phyloP scores from a whole-genome alignment of 2,797 vertebrate species.

The Pelochelys cantorii region DNA sequence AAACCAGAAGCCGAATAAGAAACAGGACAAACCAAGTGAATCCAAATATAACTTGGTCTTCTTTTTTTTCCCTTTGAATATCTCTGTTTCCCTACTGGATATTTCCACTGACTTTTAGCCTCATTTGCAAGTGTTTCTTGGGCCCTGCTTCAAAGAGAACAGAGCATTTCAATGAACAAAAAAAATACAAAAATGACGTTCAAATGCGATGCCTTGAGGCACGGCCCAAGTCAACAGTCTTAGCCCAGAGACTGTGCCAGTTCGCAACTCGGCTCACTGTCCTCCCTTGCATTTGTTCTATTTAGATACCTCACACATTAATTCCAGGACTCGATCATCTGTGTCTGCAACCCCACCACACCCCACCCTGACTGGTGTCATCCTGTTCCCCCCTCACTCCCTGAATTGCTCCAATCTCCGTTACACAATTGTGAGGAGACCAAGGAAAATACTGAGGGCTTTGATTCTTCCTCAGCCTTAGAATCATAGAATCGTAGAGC shows the following conservation, averaged over 20 bases:
- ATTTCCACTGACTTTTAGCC: constrained; percentile 18
- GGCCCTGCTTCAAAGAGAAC: constrained; percentile 32
- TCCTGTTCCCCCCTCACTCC: neutral
- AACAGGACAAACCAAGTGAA: constrained; percentile 6
- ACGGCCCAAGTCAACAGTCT: neutral
- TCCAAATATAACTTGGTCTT: neutral
- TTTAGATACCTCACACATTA: neutral
- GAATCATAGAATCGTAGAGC: no score
- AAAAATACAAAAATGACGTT: neutral
- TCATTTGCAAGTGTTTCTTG: neutral
- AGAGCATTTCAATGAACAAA: neutral
- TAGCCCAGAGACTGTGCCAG: neutral
- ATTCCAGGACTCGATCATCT: neutral
- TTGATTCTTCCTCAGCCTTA: neutral
- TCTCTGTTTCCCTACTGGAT: neutral
- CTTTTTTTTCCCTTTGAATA: neutral
- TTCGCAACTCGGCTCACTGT: neutral
- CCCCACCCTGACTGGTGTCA: neutral
- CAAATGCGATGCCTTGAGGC: neutral
- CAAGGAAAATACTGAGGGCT: neutral
- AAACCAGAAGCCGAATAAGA: constrained; percentile 21
- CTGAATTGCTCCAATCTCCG: rapidly evolving
- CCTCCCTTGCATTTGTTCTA: neutral
- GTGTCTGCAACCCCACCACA: neutral
- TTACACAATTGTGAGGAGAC: neutral